A percentile compares a stretch with the other conserved stretches of the same genome.
Evolutionary conservation across 2,797 vertebrate species (phyloP).

Genomic region (Pseudochaenichthys georgianus): DNA sequence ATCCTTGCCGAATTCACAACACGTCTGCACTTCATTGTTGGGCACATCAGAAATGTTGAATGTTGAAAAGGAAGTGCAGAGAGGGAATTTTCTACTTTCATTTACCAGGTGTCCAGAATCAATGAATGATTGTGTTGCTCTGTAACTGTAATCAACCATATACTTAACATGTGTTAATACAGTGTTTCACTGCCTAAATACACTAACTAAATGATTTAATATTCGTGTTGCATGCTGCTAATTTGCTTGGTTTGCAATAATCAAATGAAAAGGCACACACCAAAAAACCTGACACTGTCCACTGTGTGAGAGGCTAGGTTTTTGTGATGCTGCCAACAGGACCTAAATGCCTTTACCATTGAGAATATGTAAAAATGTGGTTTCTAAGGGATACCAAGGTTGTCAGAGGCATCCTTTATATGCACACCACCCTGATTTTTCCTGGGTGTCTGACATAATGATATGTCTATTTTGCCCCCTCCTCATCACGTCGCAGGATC

Average conservation of each 20-base stretch:
- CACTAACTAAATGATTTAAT: no score
- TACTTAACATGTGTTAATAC: background rate
- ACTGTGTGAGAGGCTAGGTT: background rate
- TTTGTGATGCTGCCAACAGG: background rate
- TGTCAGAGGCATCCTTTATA: no score
- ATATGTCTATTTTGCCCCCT: slow-evolving; percentile 9
- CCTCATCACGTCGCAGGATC: slow-evolving; percentile 48
- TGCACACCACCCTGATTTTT: background rate
- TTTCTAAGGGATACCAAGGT: background rate
- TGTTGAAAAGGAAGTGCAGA: background rate
- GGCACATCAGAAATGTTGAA: background rate
- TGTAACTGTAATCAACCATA: no score
- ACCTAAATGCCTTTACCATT: background rate
- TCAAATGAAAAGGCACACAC: background rate
- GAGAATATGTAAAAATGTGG: background rate
- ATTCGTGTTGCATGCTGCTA: background rate
- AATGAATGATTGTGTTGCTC: background rate
- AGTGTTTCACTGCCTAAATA: background rate
- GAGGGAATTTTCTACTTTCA: background rate
- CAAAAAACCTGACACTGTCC: background rate
- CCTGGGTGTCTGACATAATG: background rate
- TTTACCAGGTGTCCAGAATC: background rate
- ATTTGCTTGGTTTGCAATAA: background rate
- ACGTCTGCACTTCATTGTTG: background rate
- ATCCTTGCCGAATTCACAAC: background rate